Percentiles rank a stretch among this genome's conserved stretches.
These are phyloP conservation scores for Atrichornis clamosus DNA, from an alignment of 2,113 vertebrate species.

Conservation along the genomic window DNA sequence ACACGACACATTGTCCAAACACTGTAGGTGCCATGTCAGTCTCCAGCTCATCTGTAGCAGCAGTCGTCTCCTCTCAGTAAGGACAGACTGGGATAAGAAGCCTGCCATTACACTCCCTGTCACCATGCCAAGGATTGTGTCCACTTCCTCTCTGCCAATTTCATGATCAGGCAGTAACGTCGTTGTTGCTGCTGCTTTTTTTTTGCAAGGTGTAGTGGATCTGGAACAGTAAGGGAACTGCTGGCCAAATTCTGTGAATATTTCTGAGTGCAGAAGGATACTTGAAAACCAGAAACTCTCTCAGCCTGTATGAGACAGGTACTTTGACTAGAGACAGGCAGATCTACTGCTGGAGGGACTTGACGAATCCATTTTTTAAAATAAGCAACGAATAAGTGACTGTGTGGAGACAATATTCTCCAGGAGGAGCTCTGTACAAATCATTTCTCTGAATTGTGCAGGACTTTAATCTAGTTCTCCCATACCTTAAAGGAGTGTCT, in stretches of 20 bases:
- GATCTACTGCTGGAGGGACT: background rate
- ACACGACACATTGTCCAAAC: background rate
- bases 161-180: background rate
- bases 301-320: background rate
- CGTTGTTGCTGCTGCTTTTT: background rate
- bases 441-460: background rate
- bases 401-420: background rate
- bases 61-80: background rate
- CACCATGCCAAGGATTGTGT: background rate
- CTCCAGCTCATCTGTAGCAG: background rate
- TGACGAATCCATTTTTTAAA: background rate
- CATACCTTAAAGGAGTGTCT: background rate
- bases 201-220: background rate
- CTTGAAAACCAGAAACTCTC: background rate
- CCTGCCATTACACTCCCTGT: background rate
- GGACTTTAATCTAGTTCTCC: background rate
- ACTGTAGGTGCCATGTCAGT: background rate
- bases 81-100: background rate
- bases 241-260: background rate
- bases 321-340: background rate
- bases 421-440: background rate
- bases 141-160: background rate
- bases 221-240: background rate
- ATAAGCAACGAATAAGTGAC: background rate
- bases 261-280: background rate